These are phyloP conservation scores for Zaprionus camerounensis DNA, from an alignment of 1,140 invertebrate species.

Conservation along the genomic window DNA sequence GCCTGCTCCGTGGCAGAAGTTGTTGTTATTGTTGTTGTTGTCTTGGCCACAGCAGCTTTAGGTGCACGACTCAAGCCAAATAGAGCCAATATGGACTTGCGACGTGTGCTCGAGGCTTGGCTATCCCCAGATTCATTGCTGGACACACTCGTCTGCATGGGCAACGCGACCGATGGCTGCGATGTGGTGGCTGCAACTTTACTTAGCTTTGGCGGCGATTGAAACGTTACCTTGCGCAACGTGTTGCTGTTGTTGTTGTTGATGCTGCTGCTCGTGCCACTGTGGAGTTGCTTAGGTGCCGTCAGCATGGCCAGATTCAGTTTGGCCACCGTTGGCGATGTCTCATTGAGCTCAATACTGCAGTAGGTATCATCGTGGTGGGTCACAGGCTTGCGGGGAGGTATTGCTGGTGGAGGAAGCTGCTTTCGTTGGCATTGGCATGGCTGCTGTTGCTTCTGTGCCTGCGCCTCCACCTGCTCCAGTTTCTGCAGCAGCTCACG, in stretches of 20 bases:
- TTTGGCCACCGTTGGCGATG: conserved; percentile 78
- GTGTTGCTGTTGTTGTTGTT: conserved; percentile 7
- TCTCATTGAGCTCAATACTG: conserved; percentile 78
- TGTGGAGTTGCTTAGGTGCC: conserved; percentile 60
- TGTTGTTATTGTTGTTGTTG: not conserved
- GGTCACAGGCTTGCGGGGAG: conserved; percentile 47
- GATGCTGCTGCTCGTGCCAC: conserved; percentile 19
- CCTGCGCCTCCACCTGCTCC: conserved; percentile 27
- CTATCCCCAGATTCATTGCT: conserved; percentile 73
- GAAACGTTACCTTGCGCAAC: conserved; percentile 74
- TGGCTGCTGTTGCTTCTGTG: not conserved
- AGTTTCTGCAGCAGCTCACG: conserved; percentile 53
- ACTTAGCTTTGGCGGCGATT: conserved; percentile 70
- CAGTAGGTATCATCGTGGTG: conserved; percentile 78
- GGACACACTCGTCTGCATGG: conserved; percentile 71
- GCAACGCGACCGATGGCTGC: conserved; percentile 17
- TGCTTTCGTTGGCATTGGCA: conserved; percentile 39
- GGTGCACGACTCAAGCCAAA: conserved; percentile 67
- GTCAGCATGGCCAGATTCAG: conserved; percentile 71
- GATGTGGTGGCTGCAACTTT: conserved; percentile 37
- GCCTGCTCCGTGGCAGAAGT: conserved; percentile 4
- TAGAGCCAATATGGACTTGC: conserved; percentile 75
- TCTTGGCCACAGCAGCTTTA: conserved; percentile 46
- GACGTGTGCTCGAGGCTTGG: conserved; percentile 55
- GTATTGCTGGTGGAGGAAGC: conserved; percentile 46